Evolutionary conservation across 2,888 invertebrate genomes (phyloP), one percentile per base, ranked within the genome.

Genomic region (Andricus curvator): DNA sequence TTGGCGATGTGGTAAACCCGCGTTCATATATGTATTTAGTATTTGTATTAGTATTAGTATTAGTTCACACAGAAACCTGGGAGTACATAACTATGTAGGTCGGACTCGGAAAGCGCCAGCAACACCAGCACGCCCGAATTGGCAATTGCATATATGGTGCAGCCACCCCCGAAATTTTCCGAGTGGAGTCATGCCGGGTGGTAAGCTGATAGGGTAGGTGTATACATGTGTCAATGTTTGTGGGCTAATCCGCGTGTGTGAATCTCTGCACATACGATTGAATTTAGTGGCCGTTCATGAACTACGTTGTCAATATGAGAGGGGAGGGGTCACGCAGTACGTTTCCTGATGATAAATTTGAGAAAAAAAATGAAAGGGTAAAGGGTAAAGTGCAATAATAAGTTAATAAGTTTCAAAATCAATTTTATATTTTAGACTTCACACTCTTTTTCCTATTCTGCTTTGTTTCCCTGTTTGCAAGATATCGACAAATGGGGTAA

Each of bases 151-250:
- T 81, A 60, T 60, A 29, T 68, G 74, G 74, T 78, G 70, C 60
- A 44, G 78, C 25, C 77, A 80, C 84, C 84, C 78, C 87, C 86
- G 77, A 88, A 89, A 88, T 88, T 89, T 87, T 85, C 85, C 85
- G 79, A 86, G 79, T 85, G 66, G 80, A 64, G 79, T 82, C 70
- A 79, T 80, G 83, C 74, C 81, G 80, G 81, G 17, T 62, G 62
- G 37, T n/a, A 37, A 68, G 25, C 68, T 44, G 22, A n/a, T 17
- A 48, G 67, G 41, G 41, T 41, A 41, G 41, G 15, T 13, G 15
- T 8, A 3, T 29, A 4, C 0, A 44, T 15, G 15, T 44, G 4
- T 15, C 48, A 48, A 11, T 29, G 17, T 29, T 8, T 51, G 29
- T 70, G 44, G 13, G 44, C 1, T 48, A 17, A 22, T 60, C 22